Conservation (phyloP, 2,113 vertebrate genomes). For the Paramormyrops kingsleyae region DNA sequence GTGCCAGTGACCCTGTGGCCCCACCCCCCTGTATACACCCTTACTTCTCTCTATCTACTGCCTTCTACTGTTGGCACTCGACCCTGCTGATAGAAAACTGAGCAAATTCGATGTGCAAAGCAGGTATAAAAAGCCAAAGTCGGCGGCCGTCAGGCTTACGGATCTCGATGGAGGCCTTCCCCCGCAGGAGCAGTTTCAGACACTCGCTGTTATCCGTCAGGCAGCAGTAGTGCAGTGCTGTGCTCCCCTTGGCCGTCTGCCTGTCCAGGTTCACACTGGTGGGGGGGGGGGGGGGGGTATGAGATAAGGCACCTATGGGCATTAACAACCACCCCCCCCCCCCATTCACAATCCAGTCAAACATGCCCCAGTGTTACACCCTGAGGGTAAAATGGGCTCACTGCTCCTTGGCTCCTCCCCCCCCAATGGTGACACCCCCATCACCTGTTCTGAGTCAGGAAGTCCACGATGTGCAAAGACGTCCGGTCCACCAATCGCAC, state of each 20-base stretch:
- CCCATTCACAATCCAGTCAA: not conserved
- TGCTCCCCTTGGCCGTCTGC: conserved; percentile 91
- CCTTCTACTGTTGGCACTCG: not conserved
- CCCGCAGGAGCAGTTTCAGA: conserved; percentile 91
- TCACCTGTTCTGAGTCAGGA: conserved; percentile 93
- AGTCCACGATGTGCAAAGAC: conserved; percentile 94
- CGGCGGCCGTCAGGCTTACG: conserved; percentile 58
- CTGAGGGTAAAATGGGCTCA: not conserved
- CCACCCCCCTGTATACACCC: not conserved
- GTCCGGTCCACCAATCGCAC: conserved; percentile 92
- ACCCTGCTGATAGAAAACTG: not conserved
- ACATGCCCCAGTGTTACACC: not conserved
- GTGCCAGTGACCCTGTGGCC: not conserved
- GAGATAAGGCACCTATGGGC: not conserved
- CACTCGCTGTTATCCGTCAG: conserved; percentile 95
- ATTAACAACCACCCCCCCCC: not conserved
- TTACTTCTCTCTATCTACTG: not conserved
- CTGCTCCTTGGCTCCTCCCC: not conserved
- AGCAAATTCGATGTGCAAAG: not conserved
- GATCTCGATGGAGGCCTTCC: conserved; percentile 93
- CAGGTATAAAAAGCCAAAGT: not conserved
- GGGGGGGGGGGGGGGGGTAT: not conserved
- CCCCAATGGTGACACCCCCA: conserved; percentile 1
- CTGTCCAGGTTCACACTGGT: conserved; percentile 89
- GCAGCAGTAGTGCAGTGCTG: conserved; percentile 95